Base-by-base conservation (phyloP, 1,140 invertebrate species). In the Drosophila ananassae region DNA sequence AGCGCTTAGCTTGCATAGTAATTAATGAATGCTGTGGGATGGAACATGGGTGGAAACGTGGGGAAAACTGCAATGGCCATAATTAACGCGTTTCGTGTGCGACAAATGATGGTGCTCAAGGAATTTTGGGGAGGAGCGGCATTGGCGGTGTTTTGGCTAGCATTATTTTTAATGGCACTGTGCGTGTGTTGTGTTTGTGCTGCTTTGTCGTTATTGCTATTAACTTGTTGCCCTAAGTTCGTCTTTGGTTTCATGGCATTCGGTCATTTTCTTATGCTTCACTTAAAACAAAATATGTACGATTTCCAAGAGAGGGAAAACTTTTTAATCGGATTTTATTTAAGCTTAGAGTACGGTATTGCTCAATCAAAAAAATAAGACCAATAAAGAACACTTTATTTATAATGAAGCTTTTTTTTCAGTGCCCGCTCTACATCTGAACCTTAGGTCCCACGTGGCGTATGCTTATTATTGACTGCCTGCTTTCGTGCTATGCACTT, bases 81-180 rank as follows among this genome's bases (percentile, higher is more conserved):
- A 85, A 85, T 85, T 85, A 85, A 85, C 82, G 82, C 83, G 83
- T 78, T 87, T 85, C 81, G 81, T 85, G 81, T 85, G 78, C 78
- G 67, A 78, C 79, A 87, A 87, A 82, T 89, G 63, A 79, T 44
- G 82, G 69, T 80, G 77, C 59, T 76, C 41, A 79, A 77, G 51
- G 58, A 32, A n/a, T 25, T 24, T 9, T 13, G 53, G 9, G 37
- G 39, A 37, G 72, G 39, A 32, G 50, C 8, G 30, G 46, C 25
- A 12, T 34, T 28, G 55, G 39, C 17, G 44, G 28, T 83, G 62
- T 54, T 59, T 48, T 68, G 13, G 24, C 59, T 55, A 58, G 58
- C 83, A 82, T 87, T 87, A 79, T 72, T 76, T 82, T 87, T 87
- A 87, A 87, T 85, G 62, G 82, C 54, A 56, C 63, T 74, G 30